Base-by-base conservation (phyloP, 1,140 invertebrate genomes). In the Magallana gigas region DNA sequence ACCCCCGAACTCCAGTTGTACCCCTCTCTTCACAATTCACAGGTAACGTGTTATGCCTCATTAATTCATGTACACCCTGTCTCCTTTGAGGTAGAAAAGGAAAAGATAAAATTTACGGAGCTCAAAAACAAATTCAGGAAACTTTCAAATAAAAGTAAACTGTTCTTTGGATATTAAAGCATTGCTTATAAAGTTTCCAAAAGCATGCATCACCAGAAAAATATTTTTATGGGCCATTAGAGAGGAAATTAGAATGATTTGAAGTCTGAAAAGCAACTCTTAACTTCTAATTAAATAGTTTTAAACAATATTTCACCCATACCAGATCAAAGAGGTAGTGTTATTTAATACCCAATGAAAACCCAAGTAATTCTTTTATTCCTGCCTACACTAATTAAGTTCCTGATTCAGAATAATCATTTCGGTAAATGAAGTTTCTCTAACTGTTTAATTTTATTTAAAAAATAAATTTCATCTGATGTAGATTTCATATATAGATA, bases 31-130 rank as follows among this genome's bases (percentile, higher is more conserved):
- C 16, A n/a, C n/a, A 83, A 12, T 18, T 57, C 57, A 18, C 83
- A 84, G 83, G 83, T 84, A 84, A 84, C 18, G 11, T 58, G 56
- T 84, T 36, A 29, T 18, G n/a, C n/a, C 36, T 56, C 81, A 57
- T 83, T 83, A 57, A 57, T 58, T 58, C 57, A 3, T 76, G 12
- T 29, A 76, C 9, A 62, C 60, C 68, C 23, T 76, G 3, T 29
- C 68, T 71, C 18, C 29, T 76, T 76, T 29, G 68, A 36, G 36
- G 18, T n/a, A 76, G 36, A 36, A 29, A 11, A 76, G 68, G 36
- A 76, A 48, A 11, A 76, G 68, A 76, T 48, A 76, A 76, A 76
- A 76, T 76, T 76, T 29, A 23, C 23, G 14, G 23, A 76, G 68
- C 12, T 76, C 68, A 76, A 76, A 76, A 76, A 76, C 2, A 48